Conservation (phyloP, 2,888 invertebrate species). For the Chrysolina haemoptera region DNA sequence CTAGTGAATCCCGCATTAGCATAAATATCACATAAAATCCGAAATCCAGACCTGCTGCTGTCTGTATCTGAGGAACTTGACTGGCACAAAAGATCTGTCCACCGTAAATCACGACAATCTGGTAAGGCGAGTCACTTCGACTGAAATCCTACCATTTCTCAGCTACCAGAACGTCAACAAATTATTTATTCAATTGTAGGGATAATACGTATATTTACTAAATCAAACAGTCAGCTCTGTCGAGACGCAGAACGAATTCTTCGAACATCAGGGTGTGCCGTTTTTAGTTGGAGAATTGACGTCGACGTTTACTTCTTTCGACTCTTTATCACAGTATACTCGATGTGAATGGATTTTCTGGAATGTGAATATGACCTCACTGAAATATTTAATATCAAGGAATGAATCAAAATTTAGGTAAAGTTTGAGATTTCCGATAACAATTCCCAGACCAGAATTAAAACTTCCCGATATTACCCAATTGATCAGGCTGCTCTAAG, state of each 20-base stretch:
- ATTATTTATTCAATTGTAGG: constrained; percentile 53
- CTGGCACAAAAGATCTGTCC: constrained; percentile 69
- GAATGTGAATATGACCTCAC: neutral
- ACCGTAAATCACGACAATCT: constrained; percentile 66
- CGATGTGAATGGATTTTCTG: neutral
- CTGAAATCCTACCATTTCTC: constrained; percentile 50
- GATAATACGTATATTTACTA: constrained; percentile 47
- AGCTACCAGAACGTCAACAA: constrained; percentile 52
- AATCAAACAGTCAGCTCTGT: constrained; percentile 41
- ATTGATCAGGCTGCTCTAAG: too few relatives aligned
- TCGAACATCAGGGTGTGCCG: constrained; percentile 23
- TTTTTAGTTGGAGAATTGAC: constrained; percentile 14
- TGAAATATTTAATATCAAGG: too few relatives aligned
- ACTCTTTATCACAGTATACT: neutral
- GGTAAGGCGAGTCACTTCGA: constrained; percentile 44
- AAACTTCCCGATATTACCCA: too few relatives aligned
- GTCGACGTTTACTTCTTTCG: constrained; percentile 9
- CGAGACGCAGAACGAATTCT: constrained; percentile 26
- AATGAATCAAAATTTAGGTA: too few relatives aligned
- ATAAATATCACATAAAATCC: constrained; percentile 70
- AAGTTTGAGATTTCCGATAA: too few relatives aligned
- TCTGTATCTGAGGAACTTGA: constrained; percentile 62
- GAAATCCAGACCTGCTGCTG: constrained; percentile 54
- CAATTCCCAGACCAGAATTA: too few relatives aligned
- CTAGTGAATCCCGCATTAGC: constrained; percentile 64